phyloP scores from a whole-genome alignment of 2,113 vertebrate species.

The Eidolon helvum region DNA sequence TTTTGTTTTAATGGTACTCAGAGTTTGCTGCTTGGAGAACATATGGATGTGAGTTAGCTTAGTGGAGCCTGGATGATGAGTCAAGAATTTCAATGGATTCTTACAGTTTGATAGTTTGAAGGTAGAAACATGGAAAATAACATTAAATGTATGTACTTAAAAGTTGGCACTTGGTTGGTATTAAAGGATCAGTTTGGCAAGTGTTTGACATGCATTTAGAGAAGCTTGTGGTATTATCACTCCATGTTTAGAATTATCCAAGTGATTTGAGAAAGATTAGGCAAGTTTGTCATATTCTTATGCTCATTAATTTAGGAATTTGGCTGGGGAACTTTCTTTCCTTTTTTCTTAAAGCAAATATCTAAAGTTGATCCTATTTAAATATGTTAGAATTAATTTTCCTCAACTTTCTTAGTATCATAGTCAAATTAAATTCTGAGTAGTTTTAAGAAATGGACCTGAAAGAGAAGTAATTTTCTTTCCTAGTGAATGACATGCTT shows the following conservation, averaged over 20 bases:
- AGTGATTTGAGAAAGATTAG: constrained; percentile 34
- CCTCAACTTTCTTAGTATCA: background rate
- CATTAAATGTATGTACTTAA: background rate
- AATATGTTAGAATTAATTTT: constrained; percentile 23
- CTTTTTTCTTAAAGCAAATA: constrained; percentile 34
- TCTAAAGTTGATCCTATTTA: constrained; percentile 24
- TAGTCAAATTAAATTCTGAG: constrained; percentile 8
- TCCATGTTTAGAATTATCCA: background rate
- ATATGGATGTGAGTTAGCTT: background rate
- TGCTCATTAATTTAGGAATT: constrained; percentile 52
- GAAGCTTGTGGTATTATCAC: constrained; percentile 24
- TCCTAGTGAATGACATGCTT: background rate
- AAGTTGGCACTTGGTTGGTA: background rate
- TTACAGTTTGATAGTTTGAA: background rate
- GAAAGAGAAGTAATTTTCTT: constrained; percentile 8
- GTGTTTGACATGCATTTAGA: background rate
- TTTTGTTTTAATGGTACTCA: background rate
- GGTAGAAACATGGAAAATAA: background rate
- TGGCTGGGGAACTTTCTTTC: constrained; percentile 10
- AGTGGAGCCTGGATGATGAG: background rate
- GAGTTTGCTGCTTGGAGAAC: background rate
- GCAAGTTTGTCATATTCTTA: constrained; percentile 25
- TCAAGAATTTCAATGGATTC: background rate
- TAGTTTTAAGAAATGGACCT: background rate
- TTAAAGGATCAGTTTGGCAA: constrained; percentile 37